Percentiles rank a stretch among this genome's conserved stretches.
Conservation (phyloP, 2,797 vertebrate species). For the Rhinella marina region DNA sequence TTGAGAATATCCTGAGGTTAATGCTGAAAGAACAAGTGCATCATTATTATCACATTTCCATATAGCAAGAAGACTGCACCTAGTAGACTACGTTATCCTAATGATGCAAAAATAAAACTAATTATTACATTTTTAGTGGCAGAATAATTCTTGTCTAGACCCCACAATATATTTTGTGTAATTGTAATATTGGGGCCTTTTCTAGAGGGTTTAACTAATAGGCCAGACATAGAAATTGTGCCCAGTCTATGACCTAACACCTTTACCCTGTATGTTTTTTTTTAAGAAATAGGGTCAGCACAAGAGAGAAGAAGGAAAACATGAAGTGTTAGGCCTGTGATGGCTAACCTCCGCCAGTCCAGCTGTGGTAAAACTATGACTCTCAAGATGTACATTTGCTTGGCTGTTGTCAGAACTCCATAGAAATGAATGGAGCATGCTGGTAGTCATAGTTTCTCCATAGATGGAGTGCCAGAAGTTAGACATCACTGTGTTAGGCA, state of each 20-base stretch:
- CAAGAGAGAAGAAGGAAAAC: background rate
- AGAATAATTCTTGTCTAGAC: background rate
- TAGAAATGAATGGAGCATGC: no score
- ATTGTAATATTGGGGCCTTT: background rate
- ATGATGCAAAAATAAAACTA: background rate
- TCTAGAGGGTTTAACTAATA: background rate
- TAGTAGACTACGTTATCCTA: background rate
- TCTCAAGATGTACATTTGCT: no score
- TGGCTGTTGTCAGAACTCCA: no score
- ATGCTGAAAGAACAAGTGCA: constrained; percentile 14
- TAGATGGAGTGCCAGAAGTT: no score
- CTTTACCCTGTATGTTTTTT: background rate
- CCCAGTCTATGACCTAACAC: background rate
- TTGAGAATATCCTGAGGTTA: constrained; percentile 12
- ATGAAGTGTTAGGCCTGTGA: no score
- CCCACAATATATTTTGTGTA: background rate
- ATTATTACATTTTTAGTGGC: background rate
- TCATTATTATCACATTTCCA: constrained; percentile 20
- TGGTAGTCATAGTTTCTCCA: no score
- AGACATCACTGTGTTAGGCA: background rate
- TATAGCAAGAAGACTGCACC: background rate
- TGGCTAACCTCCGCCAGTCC: no score
- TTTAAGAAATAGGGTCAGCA: background rate
- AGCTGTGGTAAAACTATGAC: no score
- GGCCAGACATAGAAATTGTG: background rate